phyloP scores from a whole-genome alignment of 2,113 vertebrate species.

The Regulus satrapa region DNA sequence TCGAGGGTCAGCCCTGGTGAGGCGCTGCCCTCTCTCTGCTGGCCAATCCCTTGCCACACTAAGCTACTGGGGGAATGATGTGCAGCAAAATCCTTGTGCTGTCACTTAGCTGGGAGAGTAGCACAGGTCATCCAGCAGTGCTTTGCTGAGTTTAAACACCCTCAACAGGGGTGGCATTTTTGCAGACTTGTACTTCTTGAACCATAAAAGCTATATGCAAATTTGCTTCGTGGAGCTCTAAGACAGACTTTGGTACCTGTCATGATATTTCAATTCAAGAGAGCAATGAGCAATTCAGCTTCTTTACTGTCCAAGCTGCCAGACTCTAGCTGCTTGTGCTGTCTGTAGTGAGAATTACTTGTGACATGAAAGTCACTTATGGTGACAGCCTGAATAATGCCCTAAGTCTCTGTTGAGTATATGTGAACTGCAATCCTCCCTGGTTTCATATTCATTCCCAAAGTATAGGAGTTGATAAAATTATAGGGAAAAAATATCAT shows the following conservation, averaged over 20 bases:
- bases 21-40: background rate
- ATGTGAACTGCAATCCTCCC: background rate
- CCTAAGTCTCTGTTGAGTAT: background rate
- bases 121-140: background rate
- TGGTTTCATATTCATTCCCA: background rate
- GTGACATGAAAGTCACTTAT: constrained; percentile 37
- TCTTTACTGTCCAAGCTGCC: constrained; percentile 39
- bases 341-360: constrained; percentile 31
- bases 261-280: constrained; percentile 12
- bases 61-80: background rate
- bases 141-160: background rate
- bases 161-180: background rate
- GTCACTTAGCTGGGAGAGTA: background rate
- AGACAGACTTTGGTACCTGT: constrained; percentile 20
- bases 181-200: background rate
- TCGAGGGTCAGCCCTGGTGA: background rate
- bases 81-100: background rate
- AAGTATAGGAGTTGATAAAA: background rate
- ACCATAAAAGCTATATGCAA: background rate
- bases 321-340: constrained; percentile 18
- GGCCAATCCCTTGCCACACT: background rate
- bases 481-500: background rate
- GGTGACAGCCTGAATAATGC: constrained; percentile 42
- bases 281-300: constrained; percentile 41
- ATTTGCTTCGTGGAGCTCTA: background rate